These are phyloP conservation scores for Leptarthrus brevirostris DNA, from an alignment of 2,888 invertebrate genomes.

Conservation along the genomic window DNA sequence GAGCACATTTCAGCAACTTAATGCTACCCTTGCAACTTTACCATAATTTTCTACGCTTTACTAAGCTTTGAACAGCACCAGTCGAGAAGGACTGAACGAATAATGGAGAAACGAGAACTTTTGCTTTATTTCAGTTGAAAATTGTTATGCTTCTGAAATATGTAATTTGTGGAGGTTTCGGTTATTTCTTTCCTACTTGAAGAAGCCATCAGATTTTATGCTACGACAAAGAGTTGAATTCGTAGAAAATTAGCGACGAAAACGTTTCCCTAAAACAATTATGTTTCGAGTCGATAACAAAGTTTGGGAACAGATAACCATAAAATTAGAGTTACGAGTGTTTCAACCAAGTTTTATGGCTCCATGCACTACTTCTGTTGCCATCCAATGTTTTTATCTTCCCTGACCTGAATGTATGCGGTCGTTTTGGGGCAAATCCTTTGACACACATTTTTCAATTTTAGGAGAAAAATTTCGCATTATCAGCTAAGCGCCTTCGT, in stretches of 20 bases:
- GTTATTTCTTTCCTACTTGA: background rate
- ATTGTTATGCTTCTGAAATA: constrained; percentile 27
- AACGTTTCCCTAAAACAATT: constrained; percentile 17
- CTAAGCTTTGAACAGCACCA: background rate
- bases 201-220: background rate
- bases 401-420: background rate
- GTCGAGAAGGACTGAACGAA: background rate
- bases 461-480: background rate
- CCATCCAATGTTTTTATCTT: background rate
- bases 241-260: constrained; percentile 9
- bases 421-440: background rate
- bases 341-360: background rate
- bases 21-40: constrained; percentile 16
- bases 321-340: constrained; percentile 20
- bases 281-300: constrained; percentile 13
- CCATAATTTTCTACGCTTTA: constrained; percentile 8
- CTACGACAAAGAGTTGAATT: background rate
- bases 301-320: background rate
- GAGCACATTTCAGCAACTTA: constrained; percentile 22
- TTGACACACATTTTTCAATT: constrained; percentile 15
- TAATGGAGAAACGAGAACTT: constrained; percentile 29
- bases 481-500: constrained; percentile 7
- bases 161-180: constrained; percentile 16
- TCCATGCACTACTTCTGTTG: background rate
- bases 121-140: constrained; percentile 31